These are phyloP conservation scores for Platycheirus rosarum DNA, from an alignment of 2,888 invertebrate genomes.

Conservation along the genomic window DNA sequence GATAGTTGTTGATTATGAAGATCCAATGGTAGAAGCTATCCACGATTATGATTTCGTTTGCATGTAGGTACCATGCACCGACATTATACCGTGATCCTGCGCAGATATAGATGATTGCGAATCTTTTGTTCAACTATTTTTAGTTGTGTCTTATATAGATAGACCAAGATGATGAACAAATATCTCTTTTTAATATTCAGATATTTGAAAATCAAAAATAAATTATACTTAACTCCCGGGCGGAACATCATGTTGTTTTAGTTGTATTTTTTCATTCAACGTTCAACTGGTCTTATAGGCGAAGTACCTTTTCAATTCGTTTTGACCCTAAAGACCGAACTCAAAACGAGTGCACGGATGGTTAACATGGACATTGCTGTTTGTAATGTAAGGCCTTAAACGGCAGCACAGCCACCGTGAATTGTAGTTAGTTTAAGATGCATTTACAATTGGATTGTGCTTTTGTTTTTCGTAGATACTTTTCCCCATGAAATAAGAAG, in stretches of 20 bases:
- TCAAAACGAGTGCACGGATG: background rate
- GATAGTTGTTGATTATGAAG: slow-evolving; percentile 38
- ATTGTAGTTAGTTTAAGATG: slow-evolving; percentile 5
- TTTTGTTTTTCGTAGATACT: slow-evolving; percentile 23
- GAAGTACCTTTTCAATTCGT: background rate
- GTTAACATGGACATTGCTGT: slow-evolving; percentile 3
- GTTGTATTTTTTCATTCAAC: no score
- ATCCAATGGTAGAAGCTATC: slow-evolving; percentile 37
- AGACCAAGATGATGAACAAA: slow-evolving; percentile 44
- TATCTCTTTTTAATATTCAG: slow-evolving; percentile 57
- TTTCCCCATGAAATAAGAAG: slow-evolving; percentile 10
- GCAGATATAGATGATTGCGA: slow-evolving; percentile 53
- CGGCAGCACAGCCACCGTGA: background rate
- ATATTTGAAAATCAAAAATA: slow-evolving; percentile 65
- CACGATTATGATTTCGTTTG: slow-evolving; percentile 51
- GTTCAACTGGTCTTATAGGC: no score
- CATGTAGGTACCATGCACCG: slow-evolving; percentile 16
- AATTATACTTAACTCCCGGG: slow-evolving; percentile 48
- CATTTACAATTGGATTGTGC: slow-evolving; percentile 29
- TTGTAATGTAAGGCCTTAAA: background rate
- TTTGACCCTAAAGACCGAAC: slow-evolving; percentile 32
- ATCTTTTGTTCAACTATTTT: slow-evolving; percentile 63
- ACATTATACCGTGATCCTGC: slow-evolving; percentile 13
- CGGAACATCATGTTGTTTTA: slow-evolving; percentile 8
- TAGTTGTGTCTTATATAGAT: slow-evolving; percentile 38